Base-by-base conservation (phyloP, 1,140 invertebrate genomes). In the Drosophila arizonae region DNA sequence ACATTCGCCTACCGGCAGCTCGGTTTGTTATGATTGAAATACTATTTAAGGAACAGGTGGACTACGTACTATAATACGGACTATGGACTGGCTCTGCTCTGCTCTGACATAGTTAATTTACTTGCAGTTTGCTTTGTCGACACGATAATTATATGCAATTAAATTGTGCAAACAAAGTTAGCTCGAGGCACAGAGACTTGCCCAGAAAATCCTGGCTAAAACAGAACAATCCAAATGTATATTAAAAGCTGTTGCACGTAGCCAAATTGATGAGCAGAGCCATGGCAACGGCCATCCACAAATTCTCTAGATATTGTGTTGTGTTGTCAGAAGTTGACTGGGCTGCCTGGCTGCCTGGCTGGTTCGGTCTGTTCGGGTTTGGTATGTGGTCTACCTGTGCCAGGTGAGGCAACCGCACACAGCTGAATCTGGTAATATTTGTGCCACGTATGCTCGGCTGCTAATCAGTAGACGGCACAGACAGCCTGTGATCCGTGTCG, bases 121-220 rank as follows among this genome's bases (percentile, higher is more conserved):
- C 61, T 81, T 72, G 63, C 60, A 58, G 64, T 72, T 70, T 51
- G 60, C 61, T 65, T 63, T 85, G 66, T 85, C 76, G 81, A 78
- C 82, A 79, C 46, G 66, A 62, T 79, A 86, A 86, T 86, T 86
- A 87, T 65, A 70, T 54, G 68, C 72, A 82, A 87, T 87, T 81
- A 85, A 80, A 77, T 72, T 61, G 60, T 6, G 39, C 56, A 87
- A 72, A 72, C 57, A 76, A 72, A 76, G 54, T 86, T 67, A 50
- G 28, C 15, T 11, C 33, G 51, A 45, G 26, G 13, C 48, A 50
- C 4, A 46, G 50, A 60, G 36, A 55, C 17, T 39, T 46, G 51
- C 41, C 50, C 52, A 9, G 57, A 63, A 66, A 79, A 46, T 28
- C n/a, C 60, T 45, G 51, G 62, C 57, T 33, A 72, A 50, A 57